Evolutionary conservation across 1,140 invertebrate species (phyloP).

Genomic region (Calephelis virginiensis): DNA sequence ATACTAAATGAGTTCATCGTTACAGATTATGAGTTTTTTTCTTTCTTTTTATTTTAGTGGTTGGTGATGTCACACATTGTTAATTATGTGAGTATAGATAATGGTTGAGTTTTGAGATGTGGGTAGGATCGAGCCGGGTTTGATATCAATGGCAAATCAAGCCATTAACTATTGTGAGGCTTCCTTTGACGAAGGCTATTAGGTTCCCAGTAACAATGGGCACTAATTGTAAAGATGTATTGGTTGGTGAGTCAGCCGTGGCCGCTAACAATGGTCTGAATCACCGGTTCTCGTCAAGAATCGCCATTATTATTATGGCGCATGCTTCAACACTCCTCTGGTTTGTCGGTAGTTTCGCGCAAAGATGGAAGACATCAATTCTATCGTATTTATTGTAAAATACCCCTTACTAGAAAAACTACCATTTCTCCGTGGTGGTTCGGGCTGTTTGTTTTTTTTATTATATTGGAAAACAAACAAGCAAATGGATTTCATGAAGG

Average conservation of each 20-base stretch:
- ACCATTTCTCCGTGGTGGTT: no score
- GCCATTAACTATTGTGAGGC: constrained; percentile 5
- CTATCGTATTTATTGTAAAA: no score
- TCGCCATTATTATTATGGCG: constrained; percentile 11
- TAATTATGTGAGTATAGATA: no score
- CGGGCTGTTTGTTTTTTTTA: no score
- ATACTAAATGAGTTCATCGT: no score
- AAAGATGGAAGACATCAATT: not conserved
- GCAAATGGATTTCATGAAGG: no score
- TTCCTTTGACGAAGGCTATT: not conserved
- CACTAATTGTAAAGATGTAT: constrained; percentile 27
- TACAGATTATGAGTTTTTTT: no score
- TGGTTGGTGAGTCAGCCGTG: constrained; percentile 19
- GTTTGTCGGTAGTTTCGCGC: not conserved
- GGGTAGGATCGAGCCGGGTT: not conserved
- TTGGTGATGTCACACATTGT: no score
- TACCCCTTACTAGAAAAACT: no score
- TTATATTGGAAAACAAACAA: no score
- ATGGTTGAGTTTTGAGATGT: not conserved
- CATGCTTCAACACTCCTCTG: not conserved
- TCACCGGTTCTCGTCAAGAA: constrained; percentile 21
- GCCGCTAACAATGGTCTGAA: constrained; percentile 17
- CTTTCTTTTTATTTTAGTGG: no score
- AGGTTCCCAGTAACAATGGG: constrained; percentile 8
- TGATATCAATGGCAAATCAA: not conserved